Conservation (phyloP, 2,797 vertebrate genomes). For the Coranthus polyacanthus region DNA sequence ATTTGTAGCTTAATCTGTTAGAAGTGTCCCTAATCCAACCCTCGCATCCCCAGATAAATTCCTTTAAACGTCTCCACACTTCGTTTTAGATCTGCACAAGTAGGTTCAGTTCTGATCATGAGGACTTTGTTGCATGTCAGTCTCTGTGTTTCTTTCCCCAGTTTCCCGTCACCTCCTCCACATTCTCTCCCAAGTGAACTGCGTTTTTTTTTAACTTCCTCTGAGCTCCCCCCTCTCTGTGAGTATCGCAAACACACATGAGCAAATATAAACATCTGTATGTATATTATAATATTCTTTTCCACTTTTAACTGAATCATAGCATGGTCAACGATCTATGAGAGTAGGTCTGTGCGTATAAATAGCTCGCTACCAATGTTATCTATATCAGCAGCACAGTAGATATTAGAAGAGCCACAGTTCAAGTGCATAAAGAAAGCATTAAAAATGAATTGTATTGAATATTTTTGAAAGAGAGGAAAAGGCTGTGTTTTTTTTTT, state of each 20-base stretch:
- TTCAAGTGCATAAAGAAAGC: slow-evolving; percentile 13
- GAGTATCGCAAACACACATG: not conserved
- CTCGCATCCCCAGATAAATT: no score
- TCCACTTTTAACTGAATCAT: not conserved
- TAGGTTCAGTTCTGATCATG: no score
- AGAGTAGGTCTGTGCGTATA: not conserved
- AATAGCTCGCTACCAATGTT: not conserved
- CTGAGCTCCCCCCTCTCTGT: not conserved
- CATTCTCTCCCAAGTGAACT: not conserved
- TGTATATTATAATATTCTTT: no score
- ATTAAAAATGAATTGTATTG: slow-evolving; percentile 9
- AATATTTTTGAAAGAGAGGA: slow-evolving; percentile 15
- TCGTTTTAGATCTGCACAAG: no score
- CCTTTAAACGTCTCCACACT: no score
- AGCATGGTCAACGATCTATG: not conserved
- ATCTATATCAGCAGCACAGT: slow-evolving; percentile 6
- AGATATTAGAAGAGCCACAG: slow-evolving; percentile 8
- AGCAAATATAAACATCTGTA: no score
- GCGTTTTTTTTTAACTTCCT: not conserved
- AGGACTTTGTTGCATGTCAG: no score
- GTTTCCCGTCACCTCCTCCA: no score
- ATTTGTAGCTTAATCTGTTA: no score
- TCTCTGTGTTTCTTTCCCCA: no score
- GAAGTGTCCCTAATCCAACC: no score
- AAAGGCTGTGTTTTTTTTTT: slow-evolving; percentile 27